Evolutionary conservation across 2,113 vertebrate species (phyloP).

Genomic region (Puffinus mauretanicus): DNA sequence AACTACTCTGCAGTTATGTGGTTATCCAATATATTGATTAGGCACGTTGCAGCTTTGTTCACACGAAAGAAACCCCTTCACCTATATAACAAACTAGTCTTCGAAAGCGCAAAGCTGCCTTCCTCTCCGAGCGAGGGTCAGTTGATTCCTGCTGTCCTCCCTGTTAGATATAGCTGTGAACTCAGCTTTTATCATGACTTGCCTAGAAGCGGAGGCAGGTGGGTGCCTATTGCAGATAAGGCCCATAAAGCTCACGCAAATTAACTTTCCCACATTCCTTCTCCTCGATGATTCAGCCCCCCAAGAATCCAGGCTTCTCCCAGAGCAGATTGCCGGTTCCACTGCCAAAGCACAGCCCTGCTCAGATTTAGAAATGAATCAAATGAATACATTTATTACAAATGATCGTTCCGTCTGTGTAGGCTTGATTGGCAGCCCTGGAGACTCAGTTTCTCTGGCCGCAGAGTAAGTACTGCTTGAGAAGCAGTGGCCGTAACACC

Average conservation of each 20-base stretch:
- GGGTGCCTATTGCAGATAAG: neutral
- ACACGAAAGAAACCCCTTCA: neutral
- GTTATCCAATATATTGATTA: neutral
- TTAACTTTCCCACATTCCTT: conserved; percentile 12
- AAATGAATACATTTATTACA: conserved; percentile 3
- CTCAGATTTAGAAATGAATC: conserved; percentile 3
- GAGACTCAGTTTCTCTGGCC: neutral
- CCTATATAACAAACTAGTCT: neutral
- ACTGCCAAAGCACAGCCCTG: conserved; percentile 10
- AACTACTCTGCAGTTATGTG: neutral
- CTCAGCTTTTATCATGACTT: neutral
- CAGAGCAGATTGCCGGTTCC: neutral
- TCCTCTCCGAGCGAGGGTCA: neutral
- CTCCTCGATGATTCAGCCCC: neutral
- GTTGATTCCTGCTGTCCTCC: neutral
- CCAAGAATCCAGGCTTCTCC: conserved; percentile 1
- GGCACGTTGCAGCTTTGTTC: neutral
- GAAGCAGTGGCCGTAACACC: neutral
- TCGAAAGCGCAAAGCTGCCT: neutral
- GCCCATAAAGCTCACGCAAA: neutral
- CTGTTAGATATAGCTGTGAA: neutral
- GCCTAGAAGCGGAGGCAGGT: neutral
- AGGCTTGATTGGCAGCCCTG: neutral
- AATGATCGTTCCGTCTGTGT: neutral
- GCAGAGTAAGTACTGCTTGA: neutral